Evolutionary conservation across 2,888 invertebrate species (phyloP).

Genomic region (Orchesellides sinensis): DNA sequence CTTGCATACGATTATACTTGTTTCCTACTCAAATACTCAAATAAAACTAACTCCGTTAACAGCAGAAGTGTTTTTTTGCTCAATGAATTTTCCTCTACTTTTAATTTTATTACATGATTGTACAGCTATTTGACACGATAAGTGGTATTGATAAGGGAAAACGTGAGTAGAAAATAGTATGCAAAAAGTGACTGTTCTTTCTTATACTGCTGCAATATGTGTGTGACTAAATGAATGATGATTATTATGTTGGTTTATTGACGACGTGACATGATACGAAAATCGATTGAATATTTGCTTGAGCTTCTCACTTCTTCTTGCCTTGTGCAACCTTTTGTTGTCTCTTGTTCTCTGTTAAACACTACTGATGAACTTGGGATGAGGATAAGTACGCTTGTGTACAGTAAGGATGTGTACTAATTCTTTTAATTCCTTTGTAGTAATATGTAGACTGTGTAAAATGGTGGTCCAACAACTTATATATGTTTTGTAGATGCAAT

Average conservation of each 20-base stretch:
- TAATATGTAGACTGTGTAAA: not conserved
- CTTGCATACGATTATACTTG: too few relatives aligned
- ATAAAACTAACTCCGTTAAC: not conserved
- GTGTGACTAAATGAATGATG: not conserved
- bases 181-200: not conserved
- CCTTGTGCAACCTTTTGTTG: not conserved
- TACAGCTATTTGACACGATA: conserved; percentile 61
- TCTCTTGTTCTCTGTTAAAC: not conserved
- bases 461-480: conserved; percentile 1
- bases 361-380: not conserved
- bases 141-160: conserved; percentile 45
- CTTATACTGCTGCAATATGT: too few relatives aligned
- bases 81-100: not conserved
- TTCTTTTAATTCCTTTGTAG: conserved; percentile 6
- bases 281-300: conserved; percentile 17
- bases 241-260: conserved; percentile 37
- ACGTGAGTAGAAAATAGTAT: conserved; percentile 28
- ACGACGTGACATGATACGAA: conserved; percentile 27
- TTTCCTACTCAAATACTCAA: not conserved
- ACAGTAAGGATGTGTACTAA: not conserved
- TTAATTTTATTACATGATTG: conserved; percentile 53
- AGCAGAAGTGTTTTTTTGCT: not conserved
- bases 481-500: too few relatives aligned
- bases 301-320: not conserved
- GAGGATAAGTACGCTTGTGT: not conserved